Evolutionary conservation across 2,888 invertebrate genomes (phyloP), one percentile per base, ranked within the genome.

Genomic region (Platycnemis pennipes): DNA sequence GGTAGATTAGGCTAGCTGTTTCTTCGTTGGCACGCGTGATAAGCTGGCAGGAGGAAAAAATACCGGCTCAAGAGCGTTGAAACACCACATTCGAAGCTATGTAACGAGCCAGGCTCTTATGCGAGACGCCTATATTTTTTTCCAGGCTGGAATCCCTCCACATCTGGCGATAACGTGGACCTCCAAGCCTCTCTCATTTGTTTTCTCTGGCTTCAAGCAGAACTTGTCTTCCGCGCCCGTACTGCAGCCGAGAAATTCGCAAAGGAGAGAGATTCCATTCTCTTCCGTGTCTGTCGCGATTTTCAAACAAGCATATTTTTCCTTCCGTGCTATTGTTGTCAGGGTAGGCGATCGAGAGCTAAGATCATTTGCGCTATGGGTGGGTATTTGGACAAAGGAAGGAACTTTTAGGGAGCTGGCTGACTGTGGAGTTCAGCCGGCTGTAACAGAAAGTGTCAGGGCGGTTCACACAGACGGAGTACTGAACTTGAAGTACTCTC

Each of bases 141-240:
- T 37, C 49, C 77, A 3, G 77, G n/a, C 13, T 37, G 77, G 77
- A 77, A 77, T 77, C 37, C 77, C 77, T 37, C 77, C 13, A 37
- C 77, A 77, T 77, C 77, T 77, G 77, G 77, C 77, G 77, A 77
- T 77, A 77, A 37, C 37, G 37, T 37, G 13, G 13, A 69, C 8
- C 49, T 37, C 31, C 77, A 7, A 2, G 0, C 37, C 77, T 77
- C 37, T 77, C 37, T 77, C 37, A 37, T 37, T 77, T 37, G 31
- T 26, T 77, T 77, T 77, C 77, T 77, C 31, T 11, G n/a, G 77
- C 77, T 77, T 77, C 77, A 77, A 77, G 77, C 77, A 13, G 77
- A 77, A 31, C 77, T 77, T 5, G 31, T 77, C 77, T 77, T 13
- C 77, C 77, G 16, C 77, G 7, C 3, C 26, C 63, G 7, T 26